These are phyloP conservation scores for Microchrysa polita DNA, from an alignment of 2,888 invertebrate species.

Conservation along the genomic window DNA sequence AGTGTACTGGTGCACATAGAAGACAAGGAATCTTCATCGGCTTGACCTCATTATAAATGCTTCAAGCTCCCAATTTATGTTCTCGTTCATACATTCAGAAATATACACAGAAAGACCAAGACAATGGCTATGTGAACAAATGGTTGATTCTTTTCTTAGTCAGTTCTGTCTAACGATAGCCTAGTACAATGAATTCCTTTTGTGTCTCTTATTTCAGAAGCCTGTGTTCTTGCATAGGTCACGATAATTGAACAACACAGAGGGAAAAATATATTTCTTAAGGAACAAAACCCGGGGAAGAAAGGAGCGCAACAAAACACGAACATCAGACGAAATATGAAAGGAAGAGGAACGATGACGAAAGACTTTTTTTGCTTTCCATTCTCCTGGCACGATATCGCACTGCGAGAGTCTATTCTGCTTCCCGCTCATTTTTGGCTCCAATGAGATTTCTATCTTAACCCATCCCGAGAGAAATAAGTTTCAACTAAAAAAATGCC, in stretches of 20 bases:
- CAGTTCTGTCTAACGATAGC: slow-evolving; percentile 35
- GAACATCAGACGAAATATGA: background rate
- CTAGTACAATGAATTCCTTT: slow-evolving; percentile 18
- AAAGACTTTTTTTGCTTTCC: background rate
- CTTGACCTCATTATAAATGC: slow-evolving; percentile 29
- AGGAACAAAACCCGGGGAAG: background rate
- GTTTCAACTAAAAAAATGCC: too few species aligned
- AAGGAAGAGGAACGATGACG: background rate
- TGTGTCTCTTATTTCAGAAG: background rate
- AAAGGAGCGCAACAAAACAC: background rate
- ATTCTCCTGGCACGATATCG: too few species aligned
- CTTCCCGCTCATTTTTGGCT: too few species aligned
- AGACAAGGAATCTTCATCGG: background rate
- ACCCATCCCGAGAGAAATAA: too few species aligned
- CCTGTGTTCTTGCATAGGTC: slow-evolving; percentile 10
- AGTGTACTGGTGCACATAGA: too few species aligned
- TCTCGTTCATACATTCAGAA: background rate
- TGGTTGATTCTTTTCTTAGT: slow-evolving; percentile 28
- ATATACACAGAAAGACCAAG: background rate
- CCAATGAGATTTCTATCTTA: too few species aligned
- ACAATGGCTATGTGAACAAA: slow-evolving; percentile 21
- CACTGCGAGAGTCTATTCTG: too few species aligned
- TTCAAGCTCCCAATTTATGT: background rate
- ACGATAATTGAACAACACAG: slow-evolving; percentile 28
- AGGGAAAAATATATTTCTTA: slow-evolving; percentile 14